Percentiles rank a stretch among this genome's conserved stretches.
Evolutionary conservation across 2,113 vertebrate genomes (phyloP).

Genomic region (Heterotis niloticus): DNA sequence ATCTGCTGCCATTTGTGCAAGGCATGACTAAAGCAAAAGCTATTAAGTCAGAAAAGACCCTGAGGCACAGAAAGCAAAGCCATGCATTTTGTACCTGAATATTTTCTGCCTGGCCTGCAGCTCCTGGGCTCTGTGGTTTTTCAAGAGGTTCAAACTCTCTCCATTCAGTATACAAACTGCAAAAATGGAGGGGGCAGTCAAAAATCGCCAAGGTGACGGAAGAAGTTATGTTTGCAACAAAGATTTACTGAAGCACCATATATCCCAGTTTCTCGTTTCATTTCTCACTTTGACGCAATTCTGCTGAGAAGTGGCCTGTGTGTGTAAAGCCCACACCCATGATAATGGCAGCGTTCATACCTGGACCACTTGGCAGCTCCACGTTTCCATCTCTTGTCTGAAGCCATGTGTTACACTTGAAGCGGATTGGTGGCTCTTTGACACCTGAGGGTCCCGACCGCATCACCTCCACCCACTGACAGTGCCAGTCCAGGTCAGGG

Average conservation of each 20-base stretch:
- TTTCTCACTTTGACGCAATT: background rate
- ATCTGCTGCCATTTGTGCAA: too few relatives aligned
- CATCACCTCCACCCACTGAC: slow-evolving; percentile 46
- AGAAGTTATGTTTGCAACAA: too few relatives aligned
- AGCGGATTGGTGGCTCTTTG: slow-evolving; percentile 35
- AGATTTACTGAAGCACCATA: too few relatives aligned
- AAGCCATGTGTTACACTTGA: slow-evolving; percentile 57
- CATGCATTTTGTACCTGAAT: slow-evolving; percentile 46
- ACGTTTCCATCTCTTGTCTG: slow-evolving; percentile 45
- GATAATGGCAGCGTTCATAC: slow-evolving; percentile 45
- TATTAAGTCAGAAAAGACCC: too few relatives aligned
- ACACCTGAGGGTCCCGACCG: background rate
- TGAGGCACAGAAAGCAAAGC: too few relatives aligned
- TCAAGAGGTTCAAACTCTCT: slow-evolving; percentile 49
- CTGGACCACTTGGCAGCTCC: slow-evolving; percentile 45
- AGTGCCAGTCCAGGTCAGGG: slow-evolving; percentile 59
- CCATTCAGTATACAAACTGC: slow-evolving; percentile 49
- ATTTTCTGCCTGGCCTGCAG: slow-evolving; percentile 47
- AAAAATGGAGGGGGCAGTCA: background rate
- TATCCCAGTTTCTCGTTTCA: background rate
- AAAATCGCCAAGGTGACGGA: too few relatives aligned
- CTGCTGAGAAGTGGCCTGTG: too few relatives aligned
- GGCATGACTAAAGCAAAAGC: too few relatives aligned
- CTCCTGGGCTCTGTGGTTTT: slow-evolving; percentile 46
- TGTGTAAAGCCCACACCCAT: too few relatives aligned